Conservation (phyloP, 2,113 vertebrate genomes). For the Cavia aperea region DNA sequence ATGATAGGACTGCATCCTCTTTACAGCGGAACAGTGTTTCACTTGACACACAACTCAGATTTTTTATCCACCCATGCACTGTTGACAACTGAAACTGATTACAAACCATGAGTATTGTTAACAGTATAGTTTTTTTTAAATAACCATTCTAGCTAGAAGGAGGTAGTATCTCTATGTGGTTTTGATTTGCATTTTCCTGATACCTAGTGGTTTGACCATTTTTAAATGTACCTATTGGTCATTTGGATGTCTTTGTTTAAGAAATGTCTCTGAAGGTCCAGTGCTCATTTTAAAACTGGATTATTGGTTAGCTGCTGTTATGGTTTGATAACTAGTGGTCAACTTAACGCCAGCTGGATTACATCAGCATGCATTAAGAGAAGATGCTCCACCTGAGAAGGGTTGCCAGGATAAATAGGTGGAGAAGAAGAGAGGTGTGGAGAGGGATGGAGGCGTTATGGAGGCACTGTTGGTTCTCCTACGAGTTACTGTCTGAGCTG, state of each 20-base stretch:
- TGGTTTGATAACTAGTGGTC: too few species aligned
- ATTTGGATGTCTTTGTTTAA: neutral
- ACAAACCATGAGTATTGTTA: neutral
- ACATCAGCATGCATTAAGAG: too few species aligned
- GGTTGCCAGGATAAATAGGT: too few species aligned
- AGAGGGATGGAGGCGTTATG: too few species aligned
- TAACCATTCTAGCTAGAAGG: neutral
- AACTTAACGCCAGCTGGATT: too few species aligned
- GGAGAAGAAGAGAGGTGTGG: too few species aligned
- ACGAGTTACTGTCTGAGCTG: too few species aligned
- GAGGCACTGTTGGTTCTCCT: too few species aligned
- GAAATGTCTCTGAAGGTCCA: neutral
- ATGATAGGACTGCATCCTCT: neutral
- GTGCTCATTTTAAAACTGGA: neutral
- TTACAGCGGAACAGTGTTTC: neutral
- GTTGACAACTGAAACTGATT: neutral
- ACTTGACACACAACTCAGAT: neutral
- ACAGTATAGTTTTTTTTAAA: neutral
- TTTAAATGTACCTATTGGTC: neutral
- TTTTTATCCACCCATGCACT: neutral
- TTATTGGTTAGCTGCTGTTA: neutral
- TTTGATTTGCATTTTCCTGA: neutral
- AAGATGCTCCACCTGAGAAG: too few species aligned
- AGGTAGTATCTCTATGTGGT: neutral
- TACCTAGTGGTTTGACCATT: neutral